These are phyloP conservation scores for Andrena bicolor DNA, from an alignment of 2,888 invertebrate genomes.

Conservation along the genomic window DNA sequence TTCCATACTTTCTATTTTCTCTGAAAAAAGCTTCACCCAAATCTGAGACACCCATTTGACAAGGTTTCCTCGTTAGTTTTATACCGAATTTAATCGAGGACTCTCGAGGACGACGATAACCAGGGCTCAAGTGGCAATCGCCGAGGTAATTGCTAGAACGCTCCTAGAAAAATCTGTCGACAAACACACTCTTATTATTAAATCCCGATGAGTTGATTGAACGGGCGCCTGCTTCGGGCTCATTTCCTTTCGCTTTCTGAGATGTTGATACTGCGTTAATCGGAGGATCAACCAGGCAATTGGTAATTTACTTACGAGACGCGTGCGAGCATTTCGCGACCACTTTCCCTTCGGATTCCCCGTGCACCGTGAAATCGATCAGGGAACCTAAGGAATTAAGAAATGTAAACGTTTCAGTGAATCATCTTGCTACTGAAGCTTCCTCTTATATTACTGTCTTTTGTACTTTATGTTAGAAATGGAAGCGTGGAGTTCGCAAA, in stretches of 20 bases:
- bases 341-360: not conserved
- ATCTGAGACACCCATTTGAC: too few species aligned
- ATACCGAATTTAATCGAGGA: conserved; percentile 42
- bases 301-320: conserved; percentile 63
- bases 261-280: conserved; percentile 74
- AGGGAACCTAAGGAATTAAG: not conserved
- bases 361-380: conserved; percentile 35
- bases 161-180: conserved; percentile 76
- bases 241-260: conserved; percentile 44
- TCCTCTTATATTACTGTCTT: not conserved
- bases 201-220: conserved; percentile 73
- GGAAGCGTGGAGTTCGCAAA: not conserved
- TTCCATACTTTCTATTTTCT: not conserved
- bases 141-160: conserved; percentile 74
- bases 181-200: conserved; percentile 79
- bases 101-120: conserved; percentile 69
- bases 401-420: conserved; percentile 21
- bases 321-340: conserved; percentile 25
- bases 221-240: conserved; percentile 32
- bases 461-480: not conserved
- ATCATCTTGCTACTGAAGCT: conserved; percentile 10
- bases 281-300: conserved; percentile 76
- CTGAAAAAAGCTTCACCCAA: not conserved
- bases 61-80: conserved; percentile 7
- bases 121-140: conserved; percentile 74